Evolutionary conservation across 2,888 invertebrate species (phyloP), one percentile per base, ranked within the genome.

Genomic region (Orthonevra nobilis): DNA sequence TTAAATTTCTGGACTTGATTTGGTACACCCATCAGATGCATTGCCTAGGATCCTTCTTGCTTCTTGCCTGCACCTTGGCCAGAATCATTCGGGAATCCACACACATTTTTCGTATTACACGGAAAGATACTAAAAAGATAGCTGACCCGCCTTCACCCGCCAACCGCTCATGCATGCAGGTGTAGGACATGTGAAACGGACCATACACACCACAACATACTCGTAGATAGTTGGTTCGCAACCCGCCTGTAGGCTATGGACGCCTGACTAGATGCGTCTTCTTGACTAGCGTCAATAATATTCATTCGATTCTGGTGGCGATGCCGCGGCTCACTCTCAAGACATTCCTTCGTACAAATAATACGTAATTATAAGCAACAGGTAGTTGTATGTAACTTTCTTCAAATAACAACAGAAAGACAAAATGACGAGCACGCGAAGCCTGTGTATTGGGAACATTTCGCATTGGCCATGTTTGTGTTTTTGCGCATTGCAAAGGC

Each of bases 1-100:
- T 77, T 77, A 64, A 64, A 70, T 63, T 77, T 77, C 70, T 77
- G 36, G 58, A 77, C 75, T 77, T 77, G 72, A 77, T 72, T 77
- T 77, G 70, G 75, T 77, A 77, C 75, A 70, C 75, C 63, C 69
- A 77, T 77, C 75, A 50, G 75, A 70, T 44, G 58, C 63, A 70
- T 63, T 44, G 54, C 15, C 48, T 40, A 63, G 44, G 63, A 56
- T 48, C 61, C 38, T 69, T 50, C 32, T 12, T 28, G 26, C 12
- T 32, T 20, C 9, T 26, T 12, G 14, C 56, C 4, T 19, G 14
- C n/a, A 28, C 50, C 15, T 6, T 7, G 12, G 48, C 12, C 40
- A 42, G n/a, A 58, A 68, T 38, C 70, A 72, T 64, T 72, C 64
- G 63, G 64, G 42, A 64, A 72, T 72, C 72, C 70, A 64, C 72